Evolutionary conservation across 2,888 invertebrate genomes (phyloP).

Genomic region (Coecobrya sp.): DNA sequence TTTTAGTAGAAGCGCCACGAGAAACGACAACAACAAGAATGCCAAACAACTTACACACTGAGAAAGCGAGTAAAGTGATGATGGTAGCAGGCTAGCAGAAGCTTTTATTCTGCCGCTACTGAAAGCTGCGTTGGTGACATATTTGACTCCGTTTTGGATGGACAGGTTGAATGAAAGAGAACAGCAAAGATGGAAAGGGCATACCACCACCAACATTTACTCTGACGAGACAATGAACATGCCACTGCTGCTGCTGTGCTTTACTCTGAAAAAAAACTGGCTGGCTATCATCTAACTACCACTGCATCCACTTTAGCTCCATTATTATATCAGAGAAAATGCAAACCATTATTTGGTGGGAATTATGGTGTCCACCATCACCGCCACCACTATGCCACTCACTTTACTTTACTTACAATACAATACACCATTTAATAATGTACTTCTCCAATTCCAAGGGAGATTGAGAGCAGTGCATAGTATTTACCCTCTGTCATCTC

Average conservation of each 20-base stretch:
- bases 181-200: slow-evolving; percentile 76
- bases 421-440: slow-evolving; percentile 51
- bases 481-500: slow-evolving; percentile 46
- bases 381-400: slow-evolving; percentile 5
- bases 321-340: slow-evolving; percentile 37
- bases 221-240: slow-evolving; percentile 50
- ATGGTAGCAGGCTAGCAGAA: neutral
- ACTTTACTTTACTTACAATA: slow-evolving; percentile 24
- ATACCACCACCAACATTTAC: slow-evolving; percentile 58
- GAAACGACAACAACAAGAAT: slow-evolving; percentile 58
- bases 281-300: neutral
- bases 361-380: slow-evolving; percentile 34
- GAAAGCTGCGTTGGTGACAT: slow-evolving; percentile 75
- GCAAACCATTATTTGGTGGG: slow-evolving; percentile 56
- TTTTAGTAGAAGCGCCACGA: slow-evolving; percentile 13
- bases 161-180: slow-evolving; percentile 79
- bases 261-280: neutral
- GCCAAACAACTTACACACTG: slow-evolving; percentile 6
- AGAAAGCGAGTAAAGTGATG: slow-evolving; percentile 16
- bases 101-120: slow-evolving; percentile 35
- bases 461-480: neutral
- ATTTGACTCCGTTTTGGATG: slow-evolving; percentile 80
- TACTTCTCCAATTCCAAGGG: neutral
- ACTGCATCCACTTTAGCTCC: slow-evolving; percentile 25
- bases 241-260: slow-evolving; percentile 5